Percentiles rank a stretch among this genome's conserved stretches.
These are phyloP conservation scores for Buathra laborator DNA, from an alignment of 2,888 invertebrate species.

Conservation along the genomic window DNA sequence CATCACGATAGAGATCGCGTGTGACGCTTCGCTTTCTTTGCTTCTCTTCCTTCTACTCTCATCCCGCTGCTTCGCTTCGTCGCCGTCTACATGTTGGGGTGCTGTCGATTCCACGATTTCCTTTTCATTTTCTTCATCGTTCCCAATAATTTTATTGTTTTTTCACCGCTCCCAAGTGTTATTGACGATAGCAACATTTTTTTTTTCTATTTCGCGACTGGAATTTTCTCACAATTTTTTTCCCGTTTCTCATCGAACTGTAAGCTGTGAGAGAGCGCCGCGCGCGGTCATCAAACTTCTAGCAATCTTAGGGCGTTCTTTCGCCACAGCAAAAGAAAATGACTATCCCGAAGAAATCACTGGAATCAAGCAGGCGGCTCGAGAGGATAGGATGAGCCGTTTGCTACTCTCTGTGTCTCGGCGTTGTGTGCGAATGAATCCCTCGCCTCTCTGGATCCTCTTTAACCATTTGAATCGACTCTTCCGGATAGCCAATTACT, in stretches of 20 bases:
- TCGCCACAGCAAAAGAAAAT: constrained; percentile 53
- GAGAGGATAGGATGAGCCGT: constrained; percentile 29
- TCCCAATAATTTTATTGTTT: constrained; percentile 13
- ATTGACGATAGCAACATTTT: constrained; percentile 19
- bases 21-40: constrained; percentile 67
- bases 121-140: background rate
- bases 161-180: background rate
- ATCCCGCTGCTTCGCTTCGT: constrained; percentile 2
- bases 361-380: constrained; percentile 50
- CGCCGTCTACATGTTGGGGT: background rate
- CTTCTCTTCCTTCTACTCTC: constrained; percentile 56
- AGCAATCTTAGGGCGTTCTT: constrained; percentile 41
- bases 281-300: constrained; percentile 51
- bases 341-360: constrained; percentile 58
- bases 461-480: constrained; percentile 64
- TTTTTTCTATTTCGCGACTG: background rate
- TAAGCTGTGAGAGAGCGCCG: background rate
- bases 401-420: background rate
- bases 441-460: constrained; percentile 30
- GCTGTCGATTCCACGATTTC: background rate
- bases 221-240: constrained; percentile 15
- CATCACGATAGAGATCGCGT: constrained; percentile 61
- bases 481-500: constrained; percentile 59
- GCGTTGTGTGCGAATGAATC: background rate
- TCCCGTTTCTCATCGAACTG: constrained; percentile 19